Base-by-base conservation (phyloP, 2,888 invertebrate genomes). In the Allolobophora icterica region DNA sequence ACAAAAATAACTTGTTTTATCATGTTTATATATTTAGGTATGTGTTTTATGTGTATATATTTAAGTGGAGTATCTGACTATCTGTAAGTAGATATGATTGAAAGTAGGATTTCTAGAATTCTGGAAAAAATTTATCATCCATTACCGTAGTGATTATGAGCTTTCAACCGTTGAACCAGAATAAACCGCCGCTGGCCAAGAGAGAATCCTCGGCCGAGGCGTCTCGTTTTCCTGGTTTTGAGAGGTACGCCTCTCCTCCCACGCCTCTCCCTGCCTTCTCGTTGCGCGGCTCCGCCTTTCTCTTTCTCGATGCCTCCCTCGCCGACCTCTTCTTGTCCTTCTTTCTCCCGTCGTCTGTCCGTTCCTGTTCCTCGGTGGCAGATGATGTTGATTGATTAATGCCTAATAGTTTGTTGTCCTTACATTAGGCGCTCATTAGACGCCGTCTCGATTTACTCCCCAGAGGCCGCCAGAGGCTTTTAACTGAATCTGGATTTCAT, bases 341-440 rank as follows among this genome's bases (percentile, higher is more conserved):
- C 71, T n/a, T 8, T 71, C 71, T 71, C 30, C 71, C 71, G 8
- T 71, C n/a, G 2, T 17, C 6, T 71, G 52, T 52, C 52, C 24
- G 52, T 21, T 52, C 24, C 4, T 52, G 52, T 71, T 71, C 71
- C 21, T 52, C 52, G 3, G n/a, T 30, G 71, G 71, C 71, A 71
- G 30, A n/a, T n/a, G 71, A 71, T 71, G 71, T 30, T 71, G 71
- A 71, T 71, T 71, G 71, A 71, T 71, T 71, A 71, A 71, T 71
- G 71, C n/a, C 30, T 71, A 71, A 71, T 71, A 71, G 71, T 71
- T 71, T 71, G 71, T 71, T 71, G 71, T 71, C 71, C 71, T 71
- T 71, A n/a, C 71, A 71, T 71, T 71, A 71, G 71, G 71, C 71
- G n/a, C 71, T 71, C 71, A 71, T 71, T 71, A 71, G 71, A 71